These are phyloP conservation scores for Halcyon senegalensis DNA, from an alignment of 2,113 vertebrate species.

Conservation along the genomic window DNA sequence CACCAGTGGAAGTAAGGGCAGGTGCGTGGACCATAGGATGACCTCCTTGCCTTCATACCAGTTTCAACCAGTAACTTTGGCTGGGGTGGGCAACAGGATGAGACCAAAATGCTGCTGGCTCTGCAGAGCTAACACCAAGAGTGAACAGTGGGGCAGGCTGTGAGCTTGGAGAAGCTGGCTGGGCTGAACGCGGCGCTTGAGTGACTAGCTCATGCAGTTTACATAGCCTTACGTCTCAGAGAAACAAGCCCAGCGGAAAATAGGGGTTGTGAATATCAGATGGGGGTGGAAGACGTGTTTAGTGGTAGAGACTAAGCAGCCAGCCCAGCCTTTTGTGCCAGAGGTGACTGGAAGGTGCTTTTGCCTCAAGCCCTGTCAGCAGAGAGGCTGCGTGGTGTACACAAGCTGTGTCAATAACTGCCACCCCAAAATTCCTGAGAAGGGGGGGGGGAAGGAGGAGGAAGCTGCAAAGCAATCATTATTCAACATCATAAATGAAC, in stretches of 20 bases:
- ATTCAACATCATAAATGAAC: background rate
- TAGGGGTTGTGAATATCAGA: background rate
- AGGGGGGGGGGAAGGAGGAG: background rate
- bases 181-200: background rate
- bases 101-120: background rate
- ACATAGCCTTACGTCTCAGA: background rate
- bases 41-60: background rate
- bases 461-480: background rate
- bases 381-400: background rate
- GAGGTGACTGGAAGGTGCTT: background rate
- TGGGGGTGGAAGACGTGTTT: background rate
- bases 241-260: background rate
- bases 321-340: background rate
- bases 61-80: background rate
- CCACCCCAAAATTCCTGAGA: conserved; percentile 10
- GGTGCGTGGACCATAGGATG: background rate
- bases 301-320: background rate
- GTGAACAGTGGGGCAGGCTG: background rate
- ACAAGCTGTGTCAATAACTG: background rate
- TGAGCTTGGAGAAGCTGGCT: background rate
- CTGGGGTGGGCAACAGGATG: background rate
- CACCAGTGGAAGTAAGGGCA: background rate
- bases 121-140: background rate
- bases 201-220: background rate
- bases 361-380: background rate